Conservation (phyloP, 2,113 vertebrate genomes). For the Indicator indicator region DNA sequence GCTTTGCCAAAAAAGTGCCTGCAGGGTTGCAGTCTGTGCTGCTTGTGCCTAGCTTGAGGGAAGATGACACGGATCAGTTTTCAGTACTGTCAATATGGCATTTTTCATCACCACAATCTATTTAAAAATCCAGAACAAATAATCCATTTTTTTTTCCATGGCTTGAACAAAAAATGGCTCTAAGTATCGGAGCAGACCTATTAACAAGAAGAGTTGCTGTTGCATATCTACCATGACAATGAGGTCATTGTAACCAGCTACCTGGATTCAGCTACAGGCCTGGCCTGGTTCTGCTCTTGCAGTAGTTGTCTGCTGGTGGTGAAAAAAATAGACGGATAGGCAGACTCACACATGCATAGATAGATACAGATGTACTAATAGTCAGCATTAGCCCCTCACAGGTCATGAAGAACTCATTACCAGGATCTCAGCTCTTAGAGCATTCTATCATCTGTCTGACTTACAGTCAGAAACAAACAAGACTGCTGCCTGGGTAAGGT, state of each 20-base stretch:
- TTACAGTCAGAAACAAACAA: neutral
- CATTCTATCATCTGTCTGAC: neutral
- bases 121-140: neutral
- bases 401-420: conserved; percentile 6
- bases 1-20: neutral
- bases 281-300: neutral
- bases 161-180: neutral
- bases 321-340: neutral
- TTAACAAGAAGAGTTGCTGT: neutral
- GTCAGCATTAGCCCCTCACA: conserved; percentile 12
- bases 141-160: neutral
- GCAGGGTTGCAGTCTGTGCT: neutral
- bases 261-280: neutral
- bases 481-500: neutral
- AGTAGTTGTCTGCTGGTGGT: neutral
- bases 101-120: neutral
- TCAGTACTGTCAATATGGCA: neutral
- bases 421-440: neutral
- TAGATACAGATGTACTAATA: neutral
- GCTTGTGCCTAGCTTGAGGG: neutral
- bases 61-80: neutral
- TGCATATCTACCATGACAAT: neutral
- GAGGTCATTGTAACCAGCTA: neutral
- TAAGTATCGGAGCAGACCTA: neutral
- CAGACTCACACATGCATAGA: neutral